A percentile compares a stretch with the other conserved stretches of the same genome.
These are phyloP conservation scores for Ursus arctos DNA, from an alignment of 2,113 vertebrate genomes.

Conservation along the genomic window DNA sequence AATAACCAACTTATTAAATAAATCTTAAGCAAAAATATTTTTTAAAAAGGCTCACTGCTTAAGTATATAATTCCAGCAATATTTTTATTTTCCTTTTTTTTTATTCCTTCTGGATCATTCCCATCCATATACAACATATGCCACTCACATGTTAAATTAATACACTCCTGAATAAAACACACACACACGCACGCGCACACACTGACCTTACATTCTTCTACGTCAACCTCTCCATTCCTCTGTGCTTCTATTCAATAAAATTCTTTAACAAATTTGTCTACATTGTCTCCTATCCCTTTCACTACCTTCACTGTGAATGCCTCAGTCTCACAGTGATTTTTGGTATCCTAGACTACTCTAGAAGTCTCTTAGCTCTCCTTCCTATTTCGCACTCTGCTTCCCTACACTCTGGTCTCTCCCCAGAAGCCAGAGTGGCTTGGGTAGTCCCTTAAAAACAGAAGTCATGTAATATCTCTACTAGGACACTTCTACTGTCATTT, in stretches of 20 bases:
- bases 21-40: background rate
- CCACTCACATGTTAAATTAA: background rate
- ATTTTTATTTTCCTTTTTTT: background rate
- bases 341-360: background rate
- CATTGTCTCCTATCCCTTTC: background rate
- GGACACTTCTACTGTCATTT: background rate
- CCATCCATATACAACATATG: background rate
- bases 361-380: background rate
- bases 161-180: background rate
- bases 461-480: background rate
- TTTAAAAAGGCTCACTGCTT: background rate
- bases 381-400: background rate
- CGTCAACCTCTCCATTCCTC: background rate
- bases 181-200: background rate
- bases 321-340: background rate
- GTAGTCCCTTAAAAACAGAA: background rate
- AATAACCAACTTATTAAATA: background rate
- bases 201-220: background rate
- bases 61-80: background rate
- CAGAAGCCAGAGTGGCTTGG: background rate
- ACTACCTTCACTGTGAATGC: background rate
- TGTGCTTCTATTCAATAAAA: background rate
- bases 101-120: background rate
- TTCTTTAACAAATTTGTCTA: background rate
- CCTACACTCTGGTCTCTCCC: background rate